Base-by-base conservation (phyloP, 2,113 vertebrate species). In the Callionymus lyra region DNA sequence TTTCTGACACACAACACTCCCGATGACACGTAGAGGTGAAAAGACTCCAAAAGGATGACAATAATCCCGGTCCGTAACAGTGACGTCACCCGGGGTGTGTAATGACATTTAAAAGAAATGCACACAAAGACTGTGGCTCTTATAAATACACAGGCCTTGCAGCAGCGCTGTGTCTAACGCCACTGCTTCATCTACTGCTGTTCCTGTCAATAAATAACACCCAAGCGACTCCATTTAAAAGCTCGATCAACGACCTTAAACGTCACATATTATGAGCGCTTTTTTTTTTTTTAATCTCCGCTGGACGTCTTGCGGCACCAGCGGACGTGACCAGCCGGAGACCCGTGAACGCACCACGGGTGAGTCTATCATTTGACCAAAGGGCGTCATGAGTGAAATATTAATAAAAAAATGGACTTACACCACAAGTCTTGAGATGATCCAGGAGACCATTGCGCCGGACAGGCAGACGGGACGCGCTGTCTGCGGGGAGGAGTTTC, bases 391-490 rank as follows among this genome's bases (percentile, higher is more conserved):
- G 1, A 31, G 5, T 15, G 1, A 17, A 31, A 53, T 35, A 12
- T 41, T n/a, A n/a, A n/a, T n/a, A n/a, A n/a, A n/a, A 13, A 33
- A 40, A 47, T 4, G 32, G 68, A 98, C 94, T 98, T 87, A 98
- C 94, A 97, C 93, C 79, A 98, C 94, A 65, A 98, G 88, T 80
- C 91, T 89, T 83, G 93, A 98, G 85, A 97, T 95, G 84, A 98
- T 93, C 92, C 94, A 97, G 72, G 94, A 97, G 76, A 98, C 94
- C 94, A 97, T 98, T 86, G 89, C 89, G 87, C 84, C 84, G 73
- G 51, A 56, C 48, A 70, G 74, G 67, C 65, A 27, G 64, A 63
- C 68, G 57, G 76, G 72, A 79, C 81, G 72, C 59, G 68, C 58
- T 76, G 68, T 70, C 71, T 70, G 70, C 61, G 44, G 78, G 85